Base-by-base conservation (phyloP, 2,888 invertebrate species). In the Himalopsyche tibetana region DNA sequence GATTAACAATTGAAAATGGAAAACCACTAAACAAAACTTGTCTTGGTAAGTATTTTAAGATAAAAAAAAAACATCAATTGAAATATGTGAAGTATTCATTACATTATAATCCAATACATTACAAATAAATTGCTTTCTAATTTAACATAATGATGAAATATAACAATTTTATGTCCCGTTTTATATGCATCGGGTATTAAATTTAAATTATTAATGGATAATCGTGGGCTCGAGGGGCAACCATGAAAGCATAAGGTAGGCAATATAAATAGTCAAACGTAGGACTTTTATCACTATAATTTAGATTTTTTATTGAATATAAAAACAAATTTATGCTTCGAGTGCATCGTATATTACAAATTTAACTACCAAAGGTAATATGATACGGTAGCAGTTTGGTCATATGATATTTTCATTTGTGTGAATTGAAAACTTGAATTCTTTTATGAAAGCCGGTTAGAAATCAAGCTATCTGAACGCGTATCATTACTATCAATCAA, bases 281-380 rank as follows among this genome's bases (percentile, higher is more conserved):
- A 63, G 63, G 63, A 63, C 28, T 63, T 63, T 63, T 63, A 63
- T 63, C 63, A 63, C 63, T 19, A 5, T 63, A 63, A 63, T 63
- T 63, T 63, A 63, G 63, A 63, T 63, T 63, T 51, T 63, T 63
- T 63, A 63, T 63, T 63, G 63, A 63, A 63, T 63, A 63, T 63
- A 63, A 63, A 63, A 63, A 63, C 28, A 28, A 63, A 63, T 63
- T 63, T 63, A 63, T 63, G 63, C 4, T 28, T 28, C 28, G 63
- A 28, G 63, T 63, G 63, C 63, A 63, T 19, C 63, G 11, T 63
- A 63, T 63, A 63, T 63, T 19, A 19, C 28, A 19, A 63, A 63
- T 63, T 63, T 63, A 63, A 63, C 63, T 63, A 63, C 63, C 19
- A 9, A 9, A 9, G 63, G 63, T 63, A 63, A 63, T 63, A 63